Percentiles rank a stretch among this genome's conserved stretches.
phyloP scores from a whole-genome alignment of 2,888 invertebrate genomes.

The Tolmerus cingulatus region DNA sequence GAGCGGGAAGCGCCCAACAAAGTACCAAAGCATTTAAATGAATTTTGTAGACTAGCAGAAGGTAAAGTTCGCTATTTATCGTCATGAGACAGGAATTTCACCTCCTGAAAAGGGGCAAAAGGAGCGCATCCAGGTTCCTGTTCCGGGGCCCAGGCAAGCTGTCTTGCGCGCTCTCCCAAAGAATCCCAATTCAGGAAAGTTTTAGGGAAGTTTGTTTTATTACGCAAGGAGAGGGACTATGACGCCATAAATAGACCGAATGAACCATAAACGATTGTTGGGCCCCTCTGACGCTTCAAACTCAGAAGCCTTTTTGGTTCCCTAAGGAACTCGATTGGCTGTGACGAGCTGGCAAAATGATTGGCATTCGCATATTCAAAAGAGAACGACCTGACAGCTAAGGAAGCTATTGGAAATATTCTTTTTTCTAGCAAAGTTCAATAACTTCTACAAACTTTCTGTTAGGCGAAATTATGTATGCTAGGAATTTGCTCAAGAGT shows the following conservation, averaged over 20 bases:
- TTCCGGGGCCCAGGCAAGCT: not conserved
- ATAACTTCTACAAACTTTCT: not conserved
- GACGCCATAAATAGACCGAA: not conserved
- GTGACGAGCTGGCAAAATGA: not conserved
- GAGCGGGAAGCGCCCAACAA: not conserved
- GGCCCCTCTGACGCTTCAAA: not conserved
- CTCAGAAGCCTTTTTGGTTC: not conserved
- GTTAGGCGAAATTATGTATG: not conserved
- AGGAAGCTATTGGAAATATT: not conserved
- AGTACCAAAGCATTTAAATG: not conserved
- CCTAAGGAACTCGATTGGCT: not conserved
- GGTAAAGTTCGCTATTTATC: not conserved
- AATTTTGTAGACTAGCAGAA: not conserved
- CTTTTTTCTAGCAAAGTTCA: not conserved
- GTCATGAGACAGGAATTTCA: not conserved
- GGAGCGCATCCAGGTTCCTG: not conserved
- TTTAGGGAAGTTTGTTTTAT: not conserved
- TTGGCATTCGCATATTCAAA: not conserved
- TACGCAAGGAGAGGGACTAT: not conserved
- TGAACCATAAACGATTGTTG: not conserved
- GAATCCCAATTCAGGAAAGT: not conserved
- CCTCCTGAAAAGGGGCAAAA: not conserved
- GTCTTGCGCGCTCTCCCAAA: not conserved
- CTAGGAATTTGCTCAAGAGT: not conserved
- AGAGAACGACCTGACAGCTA: not conserved